Conservation (phyloP, 1,140 invertebrate species). For the Ips typographus region DNA sequence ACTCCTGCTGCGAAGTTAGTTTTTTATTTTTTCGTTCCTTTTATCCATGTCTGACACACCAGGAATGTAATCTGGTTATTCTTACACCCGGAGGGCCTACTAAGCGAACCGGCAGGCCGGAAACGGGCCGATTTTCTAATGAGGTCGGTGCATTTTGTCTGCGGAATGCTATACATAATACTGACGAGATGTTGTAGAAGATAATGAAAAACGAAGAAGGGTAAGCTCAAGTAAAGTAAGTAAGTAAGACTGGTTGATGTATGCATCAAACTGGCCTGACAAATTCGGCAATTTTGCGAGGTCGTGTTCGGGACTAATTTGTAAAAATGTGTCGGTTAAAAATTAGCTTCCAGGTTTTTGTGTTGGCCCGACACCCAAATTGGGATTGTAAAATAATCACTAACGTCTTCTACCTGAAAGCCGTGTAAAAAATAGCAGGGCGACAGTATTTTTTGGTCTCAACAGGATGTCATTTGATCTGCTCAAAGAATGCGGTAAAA, state of each 20-base stretch:
- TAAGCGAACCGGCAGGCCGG: conserved; percentile 26
- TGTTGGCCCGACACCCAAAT: conserved; percentile 16
- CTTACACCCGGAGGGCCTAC: conserved; percentile 38
- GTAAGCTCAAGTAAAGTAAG: not conserved
- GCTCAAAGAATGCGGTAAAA: conserved; percentile 26
- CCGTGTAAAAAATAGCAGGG: conserved; percentile 25
- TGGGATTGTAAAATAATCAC: conserved; percentile 30
- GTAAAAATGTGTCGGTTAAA: conserved; percentile 11
- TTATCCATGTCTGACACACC: conserved; percentile 42
- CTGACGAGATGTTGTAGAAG: conserved; percentile 7
- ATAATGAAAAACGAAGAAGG: not conserved
- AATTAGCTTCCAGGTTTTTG: conserved; percentile 19
- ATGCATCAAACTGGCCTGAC: not conserved
- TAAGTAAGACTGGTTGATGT: not conserved
- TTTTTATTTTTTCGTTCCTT: conserved; percentile 38
- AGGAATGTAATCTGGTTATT: conserved; percentile 44
- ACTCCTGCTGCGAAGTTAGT: conserved; percentile 32
- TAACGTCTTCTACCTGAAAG: conserved; percentile 28
- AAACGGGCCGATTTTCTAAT: conserved; percentile 23
- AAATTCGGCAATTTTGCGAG: conserved; percentile 1
- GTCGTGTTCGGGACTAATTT: conserved; percentile 9
- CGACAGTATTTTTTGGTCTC: conserved; percentile 20
- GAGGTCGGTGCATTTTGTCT: conserved; percentile 18
- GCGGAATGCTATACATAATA: not conserved
- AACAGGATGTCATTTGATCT: conserved; percentile 33